Evolutionary conservation across 2,113 vertebrate species (phyloP).

Genomic region (Raphicerus campestris): DNA sequence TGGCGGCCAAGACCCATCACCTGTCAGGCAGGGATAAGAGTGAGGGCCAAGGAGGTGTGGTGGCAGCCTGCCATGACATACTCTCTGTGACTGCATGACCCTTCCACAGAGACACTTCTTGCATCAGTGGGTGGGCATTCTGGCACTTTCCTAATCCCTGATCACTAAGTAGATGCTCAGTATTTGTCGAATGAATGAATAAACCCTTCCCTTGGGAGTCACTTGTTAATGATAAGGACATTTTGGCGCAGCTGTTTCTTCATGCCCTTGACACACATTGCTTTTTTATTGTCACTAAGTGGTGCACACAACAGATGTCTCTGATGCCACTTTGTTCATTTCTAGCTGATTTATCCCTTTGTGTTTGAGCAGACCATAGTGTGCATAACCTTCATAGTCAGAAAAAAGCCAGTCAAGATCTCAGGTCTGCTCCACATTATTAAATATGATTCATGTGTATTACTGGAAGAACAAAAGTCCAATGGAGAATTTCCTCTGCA

Average conservation of each 20-base stretch:
- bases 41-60: neutral
- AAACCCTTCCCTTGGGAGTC: neutral
- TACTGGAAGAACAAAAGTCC: neutral
- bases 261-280: neutral
- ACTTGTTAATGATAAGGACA: neutral
- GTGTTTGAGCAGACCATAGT: neutral
- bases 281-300: neutral
- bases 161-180: neutral
- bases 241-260: neutral
- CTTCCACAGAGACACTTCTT: neutral
- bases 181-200: neutral
- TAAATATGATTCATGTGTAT: neutral
- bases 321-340: neutral
- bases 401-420: neutral
- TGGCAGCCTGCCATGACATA: neutral
- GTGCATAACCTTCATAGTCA: neutral
- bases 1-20: slow-evolving; percentile 58
- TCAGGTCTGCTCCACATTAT: neutral
- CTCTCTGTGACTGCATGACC: neutral
- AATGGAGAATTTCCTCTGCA: neutral
- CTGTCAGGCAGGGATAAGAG: slow-evolving; percentile 20
- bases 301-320: neutral
- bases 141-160: neutral
- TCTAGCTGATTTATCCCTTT: neutral
- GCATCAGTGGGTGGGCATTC: neutral